Conservation (phyloP, 2,888 invertebrate genomes). For the Laothoe populi region DNA sequence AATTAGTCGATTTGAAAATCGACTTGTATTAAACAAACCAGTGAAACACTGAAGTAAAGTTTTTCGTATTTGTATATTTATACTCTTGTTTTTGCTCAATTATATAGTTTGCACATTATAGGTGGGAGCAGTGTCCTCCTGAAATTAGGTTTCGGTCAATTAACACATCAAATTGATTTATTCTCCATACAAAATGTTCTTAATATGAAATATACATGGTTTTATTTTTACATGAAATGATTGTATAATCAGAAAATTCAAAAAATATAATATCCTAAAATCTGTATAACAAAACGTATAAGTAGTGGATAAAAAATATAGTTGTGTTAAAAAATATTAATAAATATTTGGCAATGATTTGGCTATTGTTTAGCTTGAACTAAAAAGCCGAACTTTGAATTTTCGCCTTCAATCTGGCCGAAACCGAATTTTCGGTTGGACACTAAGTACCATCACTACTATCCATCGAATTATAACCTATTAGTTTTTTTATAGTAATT, state of each 20-base stretch:
- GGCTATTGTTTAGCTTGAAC: background rate
- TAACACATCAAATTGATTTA: too few species aligned
- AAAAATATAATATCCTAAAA: too few species aligned
- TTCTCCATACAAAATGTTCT: too few species aligned
- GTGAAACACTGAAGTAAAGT: slow-evolving; percentile 11
- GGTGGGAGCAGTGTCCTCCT: background rate
- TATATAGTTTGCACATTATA: background rate
- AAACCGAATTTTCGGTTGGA: slow-evolving; percentile 11
- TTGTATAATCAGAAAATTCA: too few species aligned
- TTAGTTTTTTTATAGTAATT: slow-evolving; percentile 7
- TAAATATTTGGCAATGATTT: background rate
- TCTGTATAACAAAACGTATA: too few species aligned
- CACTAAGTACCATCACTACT: background rate
- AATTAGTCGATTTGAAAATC: background rate
- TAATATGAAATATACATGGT: too few species aligned
- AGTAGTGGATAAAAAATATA: too few species aligned
- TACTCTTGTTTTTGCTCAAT: slow-evolving; percentile 8
- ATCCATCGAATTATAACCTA: slow-evolving; percentile 17
- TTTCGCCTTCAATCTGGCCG: background rate
- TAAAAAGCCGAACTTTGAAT: background rate
- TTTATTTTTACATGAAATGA: too few species aligned
- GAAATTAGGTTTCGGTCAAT: too few species aligned
- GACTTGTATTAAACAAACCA: background rate
- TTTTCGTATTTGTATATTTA: background rate
- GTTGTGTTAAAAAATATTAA: too few species aligned